These are phyloP conservation scores for Myiotriccus ornatus DNA, from an alignment of 2,797 vertebrate species.

Conservation along the genomic window DNA sequence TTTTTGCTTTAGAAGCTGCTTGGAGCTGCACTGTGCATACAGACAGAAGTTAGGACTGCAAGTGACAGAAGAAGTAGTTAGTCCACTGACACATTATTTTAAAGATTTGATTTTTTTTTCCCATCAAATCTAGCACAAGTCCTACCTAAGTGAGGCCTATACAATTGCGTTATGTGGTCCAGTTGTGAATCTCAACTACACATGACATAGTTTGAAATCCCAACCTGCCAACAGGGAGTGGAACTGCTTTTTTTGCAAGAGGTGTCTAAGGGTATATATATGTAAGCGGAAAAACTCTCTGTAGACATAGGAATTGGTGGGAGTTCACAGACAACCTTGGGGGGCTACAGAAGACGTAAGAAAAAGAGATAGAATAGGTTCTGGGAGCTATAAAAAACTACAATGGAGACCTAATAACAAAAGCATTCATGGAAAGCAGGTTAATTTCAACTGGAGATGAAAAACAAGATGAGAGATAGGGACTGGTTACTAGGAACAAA, in stretches of 20 bases:
- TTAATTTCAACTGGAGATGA: neutral
- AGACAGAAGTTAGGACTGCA: neutral
- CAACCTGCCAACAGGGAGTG: neutral
- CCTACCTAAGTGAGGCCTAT: neutral
- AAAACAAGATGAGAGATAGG: neutral
- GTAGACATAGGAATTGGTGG: neutral
- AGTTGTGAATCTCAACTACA: neutral
- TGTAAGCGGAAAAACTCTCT: neutral
- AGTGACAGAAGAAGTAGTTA: neutral
- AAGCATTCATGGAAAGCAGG: neutral
- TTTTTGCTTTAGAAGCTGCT: neutral
- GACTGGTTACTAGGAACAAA: neutral
- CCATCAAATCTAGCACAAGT: neutral
- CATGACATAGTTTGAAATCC: neutral
- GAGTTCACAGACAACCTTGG: neutral
- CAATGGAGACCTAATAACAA: neutral
- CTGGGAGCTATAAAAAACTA: neutral
- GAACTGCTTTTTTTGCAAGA: neutral
- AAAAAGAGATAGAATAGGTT: neutral
- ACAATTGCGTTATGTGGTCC: neutral
- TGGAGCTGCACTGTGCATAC: neutral
- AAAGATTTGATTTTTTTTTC: neutral
- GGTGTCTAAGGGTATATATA: neutral
- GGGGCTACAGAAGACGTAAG: neutral
- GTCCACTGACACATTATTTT: neutral